Evolutionary conservation across 2,797 vertebrate species (phyloP).

Genomic region (Alectoris magna): DNA sequence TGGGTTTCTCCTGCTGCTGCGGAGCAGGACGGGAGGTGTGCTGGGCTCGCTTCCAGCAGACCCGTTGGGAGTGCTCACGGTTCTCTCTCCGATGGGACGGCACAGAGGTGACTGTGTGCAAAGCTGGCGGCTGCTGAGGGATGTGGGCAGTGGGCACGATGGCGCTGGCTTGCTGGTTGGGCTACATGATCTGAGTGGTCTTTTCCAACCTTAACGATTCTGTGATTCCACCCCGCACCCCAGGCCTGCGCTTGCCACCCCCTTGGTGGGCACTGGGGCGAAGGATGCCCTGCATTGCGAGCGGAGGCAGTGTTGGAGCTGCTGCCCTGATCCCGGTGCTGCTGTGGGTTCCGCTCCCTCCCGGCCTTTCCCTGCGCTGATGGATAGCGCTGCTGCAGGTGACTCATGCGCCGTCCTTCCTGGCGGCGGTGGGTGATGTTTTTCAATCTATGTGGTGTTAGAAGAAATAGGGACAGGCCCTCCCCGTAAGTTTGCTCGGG

Average conservation of each 20-base stretch:
- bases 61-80: background rate
- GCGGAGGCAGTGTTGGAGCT: background rate
- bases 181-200: no score
- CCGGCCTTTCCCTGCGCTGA: constrained; percentile 15
- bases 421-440: constrained; percentile 44
- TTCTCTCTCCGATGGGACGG: background rate
- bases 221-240: background rate
- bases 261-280: rapidly evolving
- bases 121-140: no score
- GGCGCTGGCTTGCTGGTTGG: no score
- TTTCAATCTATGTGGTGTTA: constrained; percentile 44
- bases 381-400: constrained; percentile 14
- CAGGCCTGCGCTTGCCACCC: rapidly evolving
- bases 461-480: constrained; percentile 62
- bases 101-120: background rate
- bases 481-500: constrained; percentile 59
- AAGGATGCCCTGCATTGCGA: background rate
- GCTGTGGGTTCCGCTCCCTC: constrained; percentile 25
- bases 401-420: constrained; percentile 59
- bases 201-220: no score
- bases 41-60: background rate
- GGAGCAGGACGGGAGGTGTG: background rate
- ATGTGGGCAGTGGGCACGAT: no score
- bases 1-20: background rate
- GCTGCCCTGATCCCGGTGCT: background rate